Evolutionary conservation across 2,888 invertebrate genomes (phyloP), one percentile per base, ranked within the genome.

Genomic region (Gymnosoma rotundatum): DNA sequence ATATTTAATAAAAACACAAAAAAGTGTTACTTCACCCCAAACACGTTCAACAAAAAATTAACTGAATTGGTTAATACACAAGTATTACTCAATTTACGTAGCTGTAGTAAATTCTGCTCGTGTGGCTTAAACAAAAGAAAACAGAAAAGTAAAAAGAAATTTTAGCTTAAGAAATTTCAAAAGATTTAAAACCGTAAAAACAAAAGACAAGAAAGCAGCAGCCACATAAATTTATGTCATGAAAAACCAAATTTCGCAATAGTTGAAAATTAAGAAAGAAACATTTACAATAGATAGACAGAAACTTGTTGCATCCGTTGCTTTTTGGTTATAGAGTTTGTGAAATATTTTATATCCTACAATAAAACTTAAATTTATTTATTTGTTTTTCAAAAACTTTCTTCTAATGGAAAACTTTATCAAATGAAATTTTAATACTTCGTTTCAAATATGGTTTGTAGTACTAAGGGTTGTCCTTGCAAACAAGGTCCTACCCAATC

Each of bases 221-320:
- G 79, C 79, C 82, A 52, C 48, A 64, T 63, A 67, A 50, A 83
- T 76, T 66, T 54, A 70, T 63, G 78, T 70, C 78, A 76, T 76
- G 67, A 60, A 61, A 60, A 50, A 67, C 7, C 32, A 61, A 88
- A 90, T 90, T 90, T 90, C 89, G 90, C 90, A 90, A 91, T 88
- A 89, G 88, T 88, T 88, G 87, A 88, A 36, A 70, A 78, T 88
- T 87, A 88, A 87, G 87, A 83, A 84, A 32, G 32, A 32, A 83
- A 86, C 70, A 67, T 8, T 50, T 73, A 32, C 32, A n/a, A 2
- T 25, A 21, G 14, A 50, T 8, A 36, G 8, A 50, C 21, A 21
- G 14, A 42, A n/a, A 16, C 32, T 20, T 20, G 25, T 60, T 42
- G 58, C 36, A 18, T 45, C 9, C 48, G 8, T 14, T 20, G 16